Evolutionary conservation across 2,797 vertebrate species (phyloP).

Genomic region (Phrynocephalus forsythii): DNA sequence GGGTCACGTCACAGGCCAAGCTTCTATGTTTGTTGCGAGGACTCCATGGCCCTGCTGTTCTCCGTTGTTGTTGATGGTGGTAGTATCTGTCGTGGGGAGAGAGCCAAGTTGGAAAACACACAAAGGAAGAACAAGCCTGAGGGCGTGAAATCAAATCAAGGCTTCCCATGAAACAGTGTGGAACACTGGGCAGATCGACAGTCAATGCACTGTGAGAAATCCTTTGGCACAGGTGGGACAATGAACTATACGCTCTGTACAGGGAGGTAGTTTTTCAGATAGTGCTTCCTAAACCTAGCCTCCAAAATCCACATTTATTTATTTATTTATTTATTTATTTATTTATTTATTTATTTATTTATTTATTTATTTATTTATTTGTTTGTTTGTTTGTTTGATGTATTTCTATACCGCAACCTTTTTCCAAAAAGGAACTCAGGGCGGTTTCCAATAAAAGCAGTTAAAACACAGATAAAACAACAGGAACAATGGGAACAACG

Average conservation of each 20-base stretch:
- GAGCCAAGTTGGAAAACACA: slow-evolving; percentile 1
- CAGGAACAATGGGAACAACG: too few species aligned
- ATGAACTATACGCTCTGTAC: background rate
- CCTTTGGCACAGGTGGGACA: slow-evolving; percentile 10
- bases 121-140: background rate
- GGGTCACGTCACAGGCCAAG: background rate
- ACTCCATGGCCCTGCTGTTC: too few species aligned
- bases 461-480: too few species aligned
- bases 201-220: slow-evolving; percentile 28
- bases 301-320: background rate
- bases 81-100: background rate
- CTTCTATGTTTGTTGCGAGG: background rate
- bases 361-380: too few species aligned
- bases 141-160: slow-evolving; percentile 32
- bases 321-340: too few species aligned
- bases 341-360: too few species aligned
- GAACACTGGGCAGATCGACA: slow-evolving; percentile 23
- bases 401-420: too few species aligned
- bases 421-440: too few species aligned
- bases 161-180: slow-evolving; percentile 14
- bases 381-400: too few species aligned
- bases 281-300: background rate
- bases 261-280: background rate
- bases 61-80: background rate
- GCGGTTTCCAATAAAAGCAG: too few species aligned